Percentiles rank a stretch among this genome's conserved stretches.
phyloP scores from a whole-genome alignment of 2,888 invertebrate genomes.

The Gerris lacustris region DNA sequence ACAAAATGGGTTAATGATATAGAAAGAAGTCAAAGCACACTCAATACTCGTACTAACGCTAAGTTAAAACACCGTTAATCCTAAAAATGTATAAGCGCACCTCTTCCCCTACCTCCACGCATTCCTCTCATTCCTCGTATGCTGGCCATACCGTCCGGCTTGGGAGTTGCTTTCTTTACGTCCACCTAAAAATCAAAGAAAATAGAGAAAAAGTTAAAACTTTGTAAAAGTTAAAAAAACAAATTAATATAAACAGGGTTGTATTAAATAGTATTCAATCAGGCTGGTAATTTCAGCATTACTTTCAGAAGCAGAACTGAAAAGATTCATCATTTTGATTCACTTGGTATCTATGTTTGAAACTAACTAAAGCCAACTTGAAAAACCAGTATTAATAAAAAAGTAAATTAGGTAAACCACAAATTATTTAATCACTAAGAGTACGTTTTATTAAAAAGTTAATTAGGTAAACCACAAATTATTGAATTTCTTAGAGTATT shows the following conservation, averaged over 20 bases:
- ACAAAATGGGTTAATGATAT: no score
- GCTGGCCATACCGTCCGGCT: constrained; percentile 60
- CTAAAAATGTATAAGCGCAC: constrained; percentile 35
- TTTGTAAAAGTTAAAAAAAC: neutral
- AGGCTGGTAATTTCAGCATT: constrained; percentile 27
- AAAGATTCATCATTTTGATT: constrained; percentile 34
- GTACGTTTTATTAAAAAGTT: no score
- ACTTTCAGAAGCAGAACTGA: constrained; percentile 40
- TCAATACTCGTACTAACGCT: no score
- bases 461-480: no score
- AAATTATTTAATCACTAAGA: no score
- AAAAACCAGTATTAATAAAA: no score
- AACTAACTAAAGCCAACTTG: no score
- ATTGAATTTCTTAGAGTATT: no score
- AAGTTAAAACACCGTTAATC: no score
- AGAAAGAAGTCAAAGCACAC: no score
- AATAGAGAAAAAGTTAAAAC: constrained; percentile 7
- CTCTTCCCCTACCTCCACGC: constrained; percentile 40
- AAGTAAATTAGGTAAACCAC: no score
- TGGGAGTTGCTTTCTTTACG: constrained; percentile 88
- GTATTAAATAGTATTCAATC: constrained; percentile 26
- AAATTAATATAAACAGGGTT: neutral
- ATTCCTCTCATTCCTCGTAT: constrained; percentile 54
- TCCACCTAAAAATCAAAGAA: constrained; percentile 51
- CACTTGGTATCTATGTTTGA: no score